A percentile compares a stretch with the other conserved stretches of the same genome.
phyloP scores from a whole-genome alignment of 2,797 vertebrate genomes.

The Cuculus canorus region DNA sequence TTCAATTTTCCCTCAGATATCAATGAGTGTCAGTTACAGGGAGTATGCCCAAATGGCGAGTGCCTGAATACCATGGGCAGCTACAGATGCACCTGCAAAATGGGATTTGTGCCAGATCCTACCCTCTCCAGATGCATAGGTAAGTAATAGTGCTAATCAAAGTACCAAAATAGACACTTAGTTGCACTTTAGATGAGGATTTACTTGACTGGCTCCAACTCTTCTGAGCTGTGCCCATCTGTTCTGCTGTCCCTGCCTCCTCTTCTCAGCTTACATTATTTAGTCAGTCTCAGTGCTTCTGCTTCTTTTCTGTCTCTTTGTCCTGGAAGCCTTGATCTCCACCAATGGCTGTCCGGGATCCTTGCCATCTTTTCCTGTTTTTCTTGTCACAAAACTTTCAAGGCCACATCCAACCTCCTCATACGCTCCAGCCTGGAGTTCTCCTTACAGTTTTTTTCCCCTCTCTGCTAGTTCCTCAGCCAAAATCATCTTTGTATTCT shows the following conservation, averaged over 20 bases:
- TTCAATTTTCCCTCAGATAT: slow-evolving; percentile 83
- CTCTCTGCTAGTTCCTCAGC: not conserved
- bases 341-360: not conserved
- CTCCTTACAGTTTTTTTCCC: not conserved
- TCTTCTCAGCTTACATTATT: not conserved
- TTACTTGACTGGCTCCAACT: not conserved
- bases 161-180: not conserved
- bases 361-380: not conserved
- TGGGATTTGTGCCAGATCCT: slow-evolving; percentile 89
- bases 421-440: not conserved
- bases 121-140: slow-evolving; percentile 88
- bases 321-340: not conserved
- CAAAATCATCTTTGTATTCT: not conserved
- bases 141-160: slow-evolving; percentile 79
- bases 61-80: slow-evolving; percentile 95
- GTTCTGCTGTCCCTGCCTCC: not conserved
- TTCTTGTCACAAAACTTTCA: not conserved
- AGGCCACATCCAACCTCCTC: not conserved
- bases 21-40: slow-evolving; percentile 93
- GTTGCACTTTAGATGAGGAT: not conserved
- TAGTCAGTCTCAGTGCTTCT: not conserved
- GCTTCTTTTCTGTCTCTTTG: not conserved
- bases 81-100: slow-evolving; percentile 92
- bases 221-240: not conserved
- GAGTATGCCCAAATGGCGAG: slow-evolving; percentile 91